Conservation (phyloP, 2,888 invertebrate species). For the Eupithecia inturbata region DNA sequence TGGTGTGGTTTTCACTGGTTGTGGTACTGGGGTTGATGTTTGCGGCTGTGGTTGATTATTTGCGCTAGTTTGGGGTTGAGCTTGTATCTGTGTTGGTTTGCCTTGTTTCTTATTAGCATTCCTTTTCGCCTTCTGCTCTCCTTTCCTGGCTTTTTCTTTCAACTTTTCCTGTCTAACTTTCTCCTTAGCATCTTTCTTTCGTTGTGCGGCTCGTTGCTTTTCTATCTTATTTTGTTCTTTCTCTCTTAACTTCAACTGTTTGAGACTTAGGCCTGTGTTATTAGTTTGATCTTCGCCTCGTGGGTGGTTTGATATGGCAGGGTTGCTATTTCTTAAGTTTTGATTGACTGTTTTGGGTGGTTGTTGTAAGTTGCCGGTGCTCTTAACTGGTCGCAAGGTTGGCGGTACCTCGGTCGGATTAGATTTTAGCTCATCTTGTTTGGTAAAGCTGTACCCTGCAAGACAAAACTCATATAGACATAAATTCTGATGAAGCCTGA, state of each 20-base stretch:
- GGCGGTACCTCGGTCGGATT: conserved; percentile 33
- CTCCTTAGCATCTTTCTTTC: conserved; percentile 57
- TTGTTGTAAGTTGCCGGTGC: conserved; percentile 59
- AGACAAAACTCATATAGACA: background rate
- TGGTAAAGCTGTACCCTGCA: conserved; percentile 31
- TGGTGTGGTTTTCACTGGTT: conserved; percentile 55
- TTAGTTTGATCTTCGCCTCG: conserved; percentile 51
- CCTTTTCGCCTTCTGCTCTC: conserved; percentile 47
- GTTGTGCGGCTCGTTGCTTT: conserved; percentile 58
- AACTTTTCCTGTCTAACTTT: conserved; percentile 61
- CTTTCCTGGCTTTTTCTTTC: conserved; percentile 53
- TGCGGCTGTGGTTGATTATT: conserved; percentile 35
- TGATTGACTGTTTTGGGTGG: conserved; percentile 46
- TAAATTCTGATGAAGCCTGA: background rate
- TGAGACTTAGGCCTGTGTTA: conserved; percentile 46
- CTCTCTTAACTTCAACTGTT: conserved; percentile 46
- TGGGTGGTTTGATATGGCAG: conserved; percentile 59
- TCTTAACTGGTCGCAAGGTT: conserved; percentile 56
- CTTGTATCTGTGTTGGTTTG: background rate
- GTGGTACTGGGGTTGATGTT: conserved; percentile 27
- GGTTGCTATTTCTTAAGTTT: conserved; percentile 55
- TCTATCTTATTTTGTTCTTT: conserved; percentile 65
- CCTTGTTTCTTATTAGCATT: conserved; percentile 40
- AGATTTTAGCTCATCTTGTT: conserved; percentile 55
- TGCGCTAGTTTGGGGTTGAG: conserved; percentile 4